Conservation (phyloP, 2,888 invertebrate species). For the Rhogogaster chlorosoma region DNA sequence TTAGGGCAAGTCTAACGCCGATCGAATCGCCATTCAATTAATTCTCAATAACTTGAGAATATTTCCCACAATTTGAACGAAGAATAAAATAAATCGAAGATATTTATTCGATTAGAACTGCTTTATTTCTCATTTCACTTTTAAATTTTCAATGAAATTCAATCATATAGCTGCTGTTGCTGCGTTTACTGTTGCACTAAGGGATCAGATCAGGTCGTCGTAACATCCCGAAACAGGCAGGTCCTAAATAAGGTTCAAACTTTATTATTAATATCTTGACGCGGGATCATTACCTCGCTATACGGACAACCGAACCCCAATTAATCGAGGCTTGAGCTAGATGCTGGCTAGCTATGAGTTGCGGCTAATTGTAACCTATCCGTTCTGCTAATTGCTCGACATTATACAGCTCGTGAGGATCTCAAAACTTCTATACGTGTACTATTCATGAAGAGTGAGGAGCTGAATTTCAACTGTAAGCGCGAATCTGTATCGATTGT, state of each 20-base stretch:
- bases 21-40: not conserved
- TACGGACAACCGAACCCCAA: conserved; percentile 25
- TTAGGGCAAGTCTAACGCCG: not conserved
- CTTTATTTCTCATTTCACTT: not conserved
- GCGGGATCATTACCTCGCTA: not conserved
- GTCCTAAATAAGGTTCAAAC: not conserved
- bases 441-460: too few species aligned
- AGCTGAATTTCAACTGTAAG: too few species aligned
- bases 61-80: not conserved
- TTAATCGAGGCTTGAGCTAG: conserved; percentile 15
- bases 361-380: conserved; percentile 34
- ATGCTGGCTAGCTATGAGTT: conserved; percentile 4
- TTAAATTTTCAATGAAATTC: not conserved
- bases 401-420: conserved; percentile 10
- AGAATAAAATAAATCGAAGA: not conserved
- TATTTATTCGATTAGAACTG: not conserved
- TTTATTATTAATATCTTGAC: conserved; percentile 10
- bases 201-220: not conserved
- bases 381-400: conserved; percentile 24
- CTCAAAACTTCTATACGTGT: not conserved
- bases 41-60: not conserved
- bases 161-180: not conserved
- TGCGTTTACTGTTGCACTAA: too few species aligned
- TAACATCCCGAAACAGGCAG: not conserved
- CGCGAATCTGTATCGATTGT: too few species aligned